A percentile compares a stretch with the other conserved stretches of the same genome.
Conservation (phyloP, 2,113 vertebrate species). For the Etia nguti region DNA sequence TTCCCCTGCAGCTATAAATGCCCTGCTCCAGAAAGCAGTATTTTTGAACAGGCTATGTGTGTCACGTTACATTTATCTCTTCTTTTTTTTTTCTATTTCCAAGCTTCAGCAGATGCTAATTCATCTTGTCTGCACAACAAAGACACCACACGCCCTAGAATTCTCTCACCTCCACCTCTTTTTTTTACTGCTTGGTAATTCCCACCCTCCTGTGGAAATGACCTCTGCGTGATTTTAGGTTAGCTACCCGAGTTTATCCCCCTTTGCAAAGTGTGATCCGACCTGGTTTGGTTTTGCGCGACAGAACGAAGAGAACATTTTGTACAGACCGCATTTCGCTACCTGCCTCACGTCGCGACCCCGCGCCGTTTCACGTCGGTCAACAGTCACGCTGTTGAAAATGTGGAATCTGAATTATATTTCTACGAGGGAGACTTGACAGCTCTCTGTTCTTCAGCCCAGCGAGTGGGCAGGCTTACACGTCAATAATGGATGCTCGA, state of each 20-base stretch:
- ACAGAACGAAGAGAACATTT: neutral
- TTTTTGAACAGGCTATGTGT: slow-evolving; percentile 39
- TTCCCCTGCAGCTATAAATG: slow-evolving; percentile 43
- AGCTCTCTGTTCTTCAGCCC: slow-evolving; percentile 45
- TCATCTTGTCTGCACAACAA: slow-evolving; percentile 40
- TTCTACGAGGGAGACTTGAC: slow-evolving; percentile 32
- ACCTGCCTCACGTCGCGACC: neutral
- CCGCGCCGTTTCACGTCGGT: neutral
- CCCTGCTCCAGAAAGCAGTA: slow-evolving; percentile 30
- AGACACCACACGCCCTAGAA: neutral
- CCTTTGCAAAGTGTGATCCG: neutral
- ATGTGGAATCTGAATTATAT: slow-evolving; percentile 29
- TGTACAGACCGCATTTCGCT: neutral
- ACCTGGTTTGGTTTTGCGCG: neutral
- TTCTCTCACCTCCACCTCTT: neutral
- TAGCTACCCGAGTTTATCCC: neutral
- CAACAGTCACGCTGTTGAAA: neutral
- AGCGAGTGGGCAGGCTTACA: slow-evolving; percentile 47
- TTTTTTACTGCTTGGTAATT: neutral
- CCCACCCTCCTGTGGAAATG: neutral
- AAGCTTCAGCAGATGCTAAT: slow-evolving; percentile 32
- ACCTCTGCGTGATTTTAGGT: neutral
- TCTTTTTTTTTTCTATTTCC: neutral
- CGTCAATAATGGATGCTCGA: slow-evolving; percentile 69
- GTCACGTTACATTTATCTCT: slow-evolving; percentile 22